A percentile compares a stretch with the other conserved stretches of the same genome.
Evolutionary conservation across 1,140 invertebrate species (phyloP).

Genomic region (Ceratosolen solmsi): DNA sequence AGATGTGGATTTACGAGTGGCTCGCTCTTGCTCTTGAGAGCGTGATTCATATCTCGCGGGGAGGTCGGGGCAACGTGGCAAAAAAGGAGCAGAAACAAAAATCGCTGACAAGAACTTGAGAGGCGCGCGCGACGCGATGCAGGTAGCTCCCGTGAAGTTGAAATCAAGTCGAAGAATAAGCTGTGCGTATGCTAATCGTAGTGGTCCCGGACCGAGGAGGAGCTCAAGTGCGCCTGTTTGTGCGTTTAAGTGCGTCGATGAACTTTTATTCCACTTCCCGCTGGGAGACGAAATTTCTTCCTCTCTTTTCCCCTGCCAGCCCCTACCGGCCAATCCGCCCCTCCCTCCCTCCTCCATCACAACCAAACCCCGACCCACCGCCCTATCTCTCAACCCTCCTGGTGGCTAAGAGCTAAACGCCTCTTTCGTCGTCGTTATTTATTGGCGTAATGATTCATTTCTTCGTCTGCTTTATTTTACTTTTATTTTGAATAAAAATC

Average conservation of each 20-base stretch:
- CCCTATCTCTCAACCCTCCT: background rate
- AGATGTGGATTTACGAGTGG: constrained; percentile 52
- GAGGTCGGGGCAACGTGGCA: background rate
- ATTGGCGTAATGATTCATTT: constrained; percentile 52
- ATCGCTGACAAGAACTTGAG: constrained; percentile 49
- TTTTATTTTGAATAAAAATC: constrained; percentile 53
- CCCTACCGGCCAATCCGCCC: too few species aligned
- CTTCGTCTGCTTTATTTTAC: constrained; percentile 37
- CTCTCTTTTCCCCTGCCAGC: background rate
- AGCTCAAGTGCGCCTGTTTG: background rate
- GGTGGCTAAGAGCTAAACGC: constrained; percentile 24
- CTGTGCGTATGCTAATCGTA: constrained; percentile 43
- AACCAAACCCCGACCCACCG: background rate
- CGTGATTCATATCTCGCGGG: constrained; percentile 54
- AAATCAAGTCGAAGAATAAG: constrained; percentile 44
- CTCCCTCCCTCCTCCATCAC: background rate
- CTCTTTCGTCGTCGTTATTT: constrained; percentile 54
- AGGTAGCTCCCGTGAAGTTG: constrained; percentile 28
- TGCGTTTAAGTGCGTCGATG: constrained; percentile 50
- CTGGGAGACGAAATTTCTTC: constrained; percentile 53
- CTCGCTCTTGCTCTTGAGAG: constrained; percentile 17
- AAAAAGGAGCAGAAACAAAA: constrained; percentile 45
- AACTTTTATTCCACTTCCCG: constrained; percentile 51
- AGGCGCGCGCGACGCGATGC: background rate
- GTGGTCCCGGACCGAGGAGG: background rate